These are phyloP conservation scores for Lasioglossum villosulum DNA, from an alignment of 2,888 invertebrate species.

Conservation along the genomic window DNA sequence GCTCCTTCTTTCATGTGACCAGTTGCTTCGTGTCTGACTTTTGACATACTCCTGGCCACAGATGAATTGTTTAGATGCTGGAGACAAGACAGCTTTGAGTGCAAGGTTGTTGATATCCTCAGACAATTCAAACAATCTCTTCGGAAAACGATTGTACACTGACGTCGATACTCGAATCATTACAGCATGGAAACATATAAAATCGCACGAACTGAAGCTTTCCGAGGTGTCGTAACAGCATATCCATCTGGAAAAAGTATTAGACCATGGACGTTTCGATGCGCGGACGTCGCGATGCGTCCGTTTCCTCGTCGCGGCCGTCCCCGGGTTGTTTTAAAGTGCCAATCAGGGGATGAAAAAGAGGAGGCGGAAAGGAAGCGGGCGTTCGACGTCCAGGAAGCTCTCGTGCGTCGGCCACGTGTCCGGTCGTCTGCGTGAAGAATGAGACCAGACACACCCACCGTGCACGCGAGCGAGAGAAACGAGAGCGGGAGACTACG, in stretches of 20 bases:
- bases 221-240: background rate
- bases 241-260: background rate
- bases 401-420: slow-evolving; percentile 70
- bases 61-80: too few species aligned
- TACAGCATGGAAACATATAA: background rate
- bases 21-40: background rate
- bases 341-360: slow-evolving; percentile 64
- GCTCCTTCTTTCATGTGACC: background rate
- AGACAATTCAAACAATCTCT: too few species aligned
- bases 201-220: too few species aligned
- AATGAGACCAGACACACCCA: slow-evolving; percentile 73
- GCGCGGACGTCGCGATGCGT: slow-evolving; percentile 32
- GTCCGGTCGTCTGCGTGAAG: slow-evolving; percentile 67
- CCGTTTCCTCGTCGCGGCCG: slow-evolving; percentile 33
- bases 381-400: slow-evolving; percentile 54
- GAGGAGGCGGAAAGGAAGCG: slow-evolving; percentile 45
- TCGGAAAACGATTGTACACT: too few species aligned
- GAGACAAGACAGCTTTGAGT: too few species aligned
- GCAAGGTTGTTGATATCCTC: too few species aligned
- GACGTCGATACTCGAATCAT: background rate
- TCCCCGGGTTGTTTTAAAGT: slow-evolving; percentile 59
- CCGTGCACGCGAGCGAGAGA: slow-evolving; percentile 52
- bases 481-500: background rate
- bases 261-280: slow-evolving; percentile 32
- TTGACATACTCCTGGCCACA: too few species aligned